Percentiles rank a stretch among this genome's conserved stretches.
phyloP scores from a whole-genome alignment of 2,113 vertebrate genomes.

The Entosphenus tridentatus region DNA sequence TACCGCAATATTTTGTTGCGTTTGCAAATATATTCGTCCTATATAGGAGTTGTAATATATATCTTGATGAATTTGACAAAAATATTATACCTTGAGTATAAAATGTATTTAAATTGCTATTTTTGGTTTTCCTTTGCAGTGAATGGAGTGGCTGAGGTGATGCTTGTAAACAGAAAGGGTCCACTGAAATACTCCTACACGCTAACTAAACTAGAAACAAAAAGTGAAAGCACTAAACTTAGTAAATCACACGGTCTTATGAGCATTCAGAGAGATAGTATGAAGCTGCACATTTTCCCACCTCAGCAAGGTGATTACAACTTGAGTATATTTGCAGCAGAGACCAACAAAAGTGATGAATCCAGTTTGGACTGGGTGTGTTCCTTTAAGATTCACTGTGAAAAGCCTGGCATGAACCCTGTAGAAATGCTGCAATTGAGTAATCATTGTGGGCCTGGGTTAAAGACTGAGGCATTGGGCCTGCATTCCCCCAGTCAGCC shows the following conservation, averaged over 20 bases:
- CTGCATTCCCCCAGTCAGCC: constrained; percentile 30
- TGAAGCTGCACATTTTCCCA: constrained; percentile 29
- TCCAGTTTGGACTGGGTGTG: constrained; percentile 29
- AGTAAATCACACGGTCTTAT: constrained; percentile 22
- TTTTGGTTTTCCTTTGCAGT: constrained; percentile 18
- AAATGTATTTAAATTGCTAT: not conserved
- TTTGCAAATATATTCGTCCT: too few relatives aligned
- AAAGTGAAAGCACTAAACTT: constrained; percentile 15
- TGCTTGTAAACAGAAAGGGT: constrained; percentile 19
- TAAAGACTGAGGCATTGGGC: constrained; percentile 19
- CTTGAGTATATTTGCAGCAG: constrained; percentile 33
- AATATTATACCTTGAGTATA: not conserved
- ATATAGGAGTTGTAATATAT: too few relatives aligned
- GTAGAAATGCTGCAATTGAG: constrained; percentile 27
- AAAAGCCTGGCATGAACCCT: constrained; percentile 17
- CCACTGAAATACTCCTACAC: constrained; percentile 32
- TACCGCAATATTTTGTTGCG: too few relatives aligned
- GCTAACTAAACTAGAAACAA: constrained; percentile 19
- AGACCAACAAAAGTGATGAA: constrained; percentile 9
- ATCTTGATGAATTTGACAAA: not conserved
- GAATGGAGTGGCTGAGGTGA: constrained; percentile 27
- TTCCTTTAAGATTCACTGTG: constrained; percentile 31
- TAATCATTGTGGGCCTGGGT: constrained; percentile 26
- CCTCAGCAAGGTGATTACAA: constrained; percentile 24
- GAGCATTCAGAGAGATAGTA: constrained; percentile 16